phyloP scores from a whole-genome alignment of 2,797 vertebrate species.

The Tadarida brasiliensis region DNA sequence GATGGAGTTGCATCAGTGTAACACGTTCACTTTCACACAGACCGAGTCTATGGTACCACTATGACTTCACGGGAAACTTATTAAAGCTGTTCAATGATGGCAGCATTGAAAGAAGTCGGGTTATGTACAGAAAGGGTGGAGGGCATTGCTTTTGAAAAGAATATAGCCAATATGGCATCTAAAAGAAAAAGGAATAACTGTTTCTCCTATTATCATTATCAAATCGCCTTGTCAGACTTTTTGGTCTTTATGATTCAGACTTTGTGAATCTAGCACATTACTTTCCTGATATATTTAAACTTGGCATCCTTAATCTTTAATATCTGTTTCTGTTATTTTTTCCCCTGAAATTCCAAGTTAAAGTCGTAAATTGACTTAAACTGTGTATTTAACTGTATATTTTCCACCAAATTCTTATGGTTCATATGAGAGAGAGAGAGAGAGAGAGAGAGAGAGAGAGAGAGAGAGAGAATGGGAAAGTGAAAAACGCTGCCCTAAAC shows the following conservation, averaged over 20 bases:
- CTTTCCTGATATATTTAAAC: neutral
- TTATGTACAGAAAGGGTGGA: neutral
- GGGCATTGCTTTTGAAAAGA: neutral
- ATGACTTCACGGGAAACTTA: neutral
- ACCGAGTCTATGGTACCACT: neutral
- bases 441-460: neutral
- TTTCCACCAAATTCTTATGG: neutral
- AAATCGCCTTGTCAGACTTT: neutral
- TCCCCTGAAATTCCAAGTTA: neutral
- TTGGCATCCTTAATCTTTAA: neutral
- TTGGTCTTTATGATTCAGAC: neutral
- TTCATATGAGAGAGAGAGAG: neutral
- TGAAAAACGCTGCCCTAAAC: neutral
- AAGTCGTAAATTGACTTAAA: neutral
- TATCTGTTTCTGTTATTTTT: neutral
- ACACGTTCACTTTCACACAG: neutral
- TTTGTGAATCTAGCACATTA: neutral
- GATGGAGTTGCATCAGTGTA: neutral
- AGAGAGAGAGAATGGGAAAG: neutral
- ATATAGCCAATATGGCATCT: neutral
- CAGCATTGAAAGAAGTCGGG: neutral
- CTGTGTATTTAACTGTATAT: neutral
- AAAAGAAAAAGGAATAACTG: neutral
- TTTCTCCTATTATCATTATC: neutral
- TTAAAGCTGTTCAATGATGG: neutral